Evolutionary conservation across 1,140 invertebrate species (phyloP).

Genomic region (Thaumetopoea pityocampa): DNA sequence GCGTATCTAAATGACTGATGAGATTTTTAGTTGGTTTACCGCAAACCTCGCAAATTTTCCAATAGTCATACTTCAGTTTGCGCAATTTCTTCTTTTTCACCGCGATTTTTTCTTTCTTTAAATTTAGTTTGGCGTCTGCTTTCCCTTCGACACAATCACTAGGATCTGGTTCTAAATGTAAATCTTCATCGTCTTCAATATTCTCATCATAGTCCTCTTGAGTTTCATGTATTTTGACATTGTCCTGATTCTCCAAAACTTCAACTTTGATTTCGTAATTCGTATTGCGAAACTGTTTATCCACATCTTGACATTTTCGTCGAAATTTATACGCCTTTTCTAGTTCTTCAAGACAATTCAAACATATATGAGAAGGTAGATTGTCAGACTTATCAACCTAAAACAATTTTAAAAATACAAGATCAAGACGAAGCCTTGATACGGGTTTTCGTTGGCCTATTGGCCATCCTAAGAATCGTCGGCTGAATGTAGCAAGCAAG

Average conservation of each 20-base stretch:
- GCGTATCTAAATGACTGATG: constrained; percentile 73
- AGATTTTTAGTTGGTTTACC: constrained; percentile 66
- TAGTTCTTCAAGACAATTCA: constrained; percentile 54
- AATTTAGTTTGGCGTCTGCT: constrained; percentile 26
- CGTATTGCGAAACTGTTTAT: constrained; percentile 38
- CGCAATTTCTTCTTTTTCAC: constrained; percentile 35
- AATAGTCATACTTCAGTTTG: constrained; percentile 59
- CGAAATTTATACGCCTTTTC: constrained; percentile 66
- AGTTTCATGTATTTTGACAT: constrained; percentile 20
- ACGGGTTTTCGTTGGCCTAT: too few species aligned
- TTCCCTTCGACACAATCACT: background rate
- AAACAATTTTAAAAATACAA: constrained; percentile 28
- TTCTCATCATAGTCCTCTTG: constrained; percentile 27
- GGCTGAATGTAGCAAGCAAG: too few species aligned
- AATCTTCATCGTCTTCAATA: constrained; percentile 23
- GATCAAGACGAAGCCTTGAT: too few species aligned
- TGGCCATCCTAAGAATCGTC: too few species aligned
- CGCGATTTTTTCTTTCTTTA: constrained; percentile 27
- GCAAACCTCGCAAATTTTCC: constrained; percentile 70
- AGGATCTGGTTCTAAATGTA: constrained; percentile 10
- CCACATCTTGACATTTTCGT: constrained; percentile 61
- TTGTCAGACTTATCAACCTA: constrained; percentile 58
- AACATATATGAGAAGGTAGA: constrained; percentile 59
- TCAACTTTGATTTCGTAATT: constrained; percentile 43
- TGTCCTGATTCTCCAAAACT: constrained; percentile 25